Percentiles rank a stretch among this genome's conserved stretches.
Conservation (phyloP, 2,113 vertebrate genomes). For the Acrocephalus kingi region DNA sequence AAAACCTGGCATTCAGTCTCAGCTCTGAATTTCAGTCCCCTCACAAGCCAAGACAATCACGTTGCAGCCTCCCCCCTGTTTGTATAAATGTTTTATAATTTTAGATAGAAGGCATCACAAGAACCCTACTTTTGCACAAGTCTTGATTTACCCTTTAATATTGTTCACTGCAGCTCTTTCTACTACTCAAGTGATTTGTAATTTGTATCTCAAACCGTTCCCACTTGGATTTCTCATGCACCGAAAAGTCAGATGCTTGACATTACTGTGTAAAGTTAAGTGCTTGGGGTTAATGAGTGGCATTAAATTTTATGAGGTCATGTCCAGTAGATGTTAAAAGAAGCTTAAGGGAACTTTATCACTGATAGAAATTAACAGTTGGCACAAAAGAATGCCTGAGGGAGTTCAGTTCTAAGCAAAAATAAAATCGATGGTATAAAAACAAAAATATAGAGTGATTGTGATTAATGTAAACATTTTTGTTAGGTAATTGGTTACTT, state of each 20-base stretch:
- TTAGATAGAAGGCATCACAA: not conserved
- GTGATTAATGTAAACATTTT: constrained; percentile 67
- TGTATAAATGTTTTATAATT: not conserved
- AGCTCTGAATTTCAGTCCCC: not conserved
- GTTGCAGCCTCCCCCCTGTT: not conserved
- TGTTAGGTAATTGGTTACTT: constrained; percentile 53
- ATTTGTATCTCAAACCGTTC: constrained; percentile 62
- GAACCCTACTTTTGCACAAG: not conserved
- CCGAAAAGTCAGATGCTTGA: constrained; percentile 62
- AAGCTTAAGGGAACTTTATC: constrained; percentile 66
- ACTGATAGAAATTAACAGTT: constrained; percentile 66
- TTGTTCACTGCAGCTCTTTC: not conserved
- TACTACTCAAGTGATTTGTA: constrained; percentile 25
- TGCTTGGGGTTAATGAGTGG: constrained; percentile 69
- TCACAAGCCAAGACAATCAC: not conserved
- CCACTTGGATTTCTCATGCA: constrained; percentile 66
- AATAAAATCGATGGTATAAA: constrained; percentile 47
- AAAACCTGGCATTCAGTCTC: not conserved
- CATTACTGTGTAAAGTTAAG: constrained; percentile 69
- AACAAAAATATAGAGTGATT: constrained; percentile 46
- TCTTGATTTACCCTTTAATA: constrained; percentile 30
- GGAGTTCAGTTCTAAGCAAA: constrained; percentile 51
- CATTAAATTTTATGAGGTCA: constrained; percentile 74
- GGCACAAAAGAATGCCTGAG: constrained; percentile 44
- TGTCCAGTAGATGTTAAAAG: constrained; percentile 65